Evolutionary conservation across 2,113 vertebrate genomes (phyloP).

Genomic region (Phylloscopus whistleri): DNA sequence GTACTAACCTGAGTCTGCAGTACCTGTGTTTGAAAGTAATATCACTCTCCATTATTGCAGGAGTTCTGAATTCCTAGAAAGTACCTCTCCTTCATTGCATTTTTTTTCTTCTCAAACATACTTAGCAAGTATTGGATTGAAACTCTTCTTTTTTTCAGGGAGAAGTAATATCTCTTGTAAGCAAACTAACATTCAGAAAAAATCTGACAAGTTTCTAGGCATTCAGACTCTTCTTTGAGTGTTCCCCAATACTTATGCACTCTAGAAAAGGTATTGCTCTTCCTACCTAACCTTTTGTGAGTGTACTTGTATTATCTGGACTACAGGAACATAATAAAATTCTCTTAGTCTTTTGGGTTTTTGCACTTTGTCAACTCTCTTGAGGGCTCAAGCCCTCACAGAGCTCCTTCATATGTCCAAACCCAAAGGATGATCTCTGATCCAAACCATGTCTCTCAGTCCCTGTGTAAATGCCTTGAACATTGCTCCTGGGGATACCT

Average conservation of each 20-base stretch:
- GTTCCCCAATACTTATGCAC: neutral
- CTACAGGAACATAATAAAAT: neutral
- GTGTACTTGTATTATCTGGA: neutral
- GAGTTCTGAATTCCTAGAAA: neutral
- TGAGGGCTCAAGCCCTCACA: neutral
- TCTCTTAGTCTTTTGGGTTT: neutral
- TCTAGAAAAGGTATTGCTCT: neutral
- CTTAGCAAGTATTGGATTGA: neutral
- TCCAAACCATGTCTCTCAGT: neutral
- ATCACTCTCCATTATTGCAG: neutral
- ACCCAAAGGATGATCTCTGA: neutral
- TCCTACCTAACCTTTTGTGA: neutral
- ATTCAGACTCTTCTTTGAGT: neutral
- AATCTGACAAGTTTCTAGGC: neutral
- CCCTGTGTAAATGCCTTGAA: neutral
- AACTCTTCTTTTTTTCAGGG: neutral
- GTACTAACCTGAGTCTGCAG: neutral
- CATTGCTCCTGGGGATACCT: fast-evolving
- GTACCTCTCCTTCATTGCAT: neutral
- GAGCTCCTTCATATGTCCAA: neutral
- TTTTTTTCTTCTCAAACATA: neutral
- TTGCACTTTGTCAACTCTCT: neutral
- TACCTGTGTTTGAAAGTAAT: neutral
- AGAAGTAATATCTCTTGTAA: neutral
- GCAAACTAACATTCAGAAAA: neutral